Percentiles rank a stretch among this genome's conserved stretches.
Evolutionary conservation across 2,113 vertebrate genomes (phyloP).

Genomic region (Oceanodroma tethys): DNA sequence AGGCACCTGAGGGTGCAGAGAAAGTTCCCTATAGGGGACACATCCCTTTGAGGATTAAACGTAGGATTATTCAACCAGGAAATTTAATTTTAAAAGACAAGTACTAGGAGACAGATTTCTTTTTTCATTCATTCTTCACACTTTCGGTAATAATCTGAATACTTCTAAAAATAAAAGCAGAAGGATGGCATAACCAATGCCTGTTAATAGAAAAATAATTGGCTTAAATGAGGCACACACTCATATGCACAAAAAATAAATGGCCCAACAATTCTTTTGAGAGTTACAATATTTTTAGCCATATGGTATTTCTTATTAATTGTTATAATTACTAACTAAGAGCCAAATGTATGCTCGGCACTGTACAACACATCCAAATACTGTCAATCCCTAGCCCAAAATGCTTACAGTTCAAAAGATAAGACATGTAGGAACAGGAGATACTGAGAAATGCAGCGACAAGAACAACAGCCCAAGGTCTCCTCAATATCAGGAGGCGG

Average conservation of each 20-base stretch:
- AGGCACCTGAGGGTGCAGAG: background rate
- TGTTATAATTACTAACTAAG: slow-evolving; percentile 8
- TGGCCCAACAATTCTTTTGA: slow-evolving; percentile 17
- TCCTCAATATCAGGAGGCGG: background rate
- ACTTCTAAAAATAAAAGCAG: slow-evolving; percentile 69
- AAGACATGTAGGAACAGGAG: background rate
- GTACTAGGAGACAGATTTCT: slow-evolving; percentile 21
- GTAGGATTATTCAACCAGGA: slow-evolving; percentile 45
- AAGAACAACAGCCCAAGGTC: background rate
- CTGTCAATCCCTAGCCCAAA: background rate
- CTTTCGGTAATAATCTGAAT: slow-evolving; percentile 60
- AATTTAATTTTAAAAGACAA: slow-evolving; percentile 53
- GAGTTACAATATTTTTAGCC: slow-evolving; percentile 47
- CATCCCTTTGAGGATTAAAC: slow-evolving; percentile 20
- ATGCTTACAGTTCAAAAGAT: background rate
- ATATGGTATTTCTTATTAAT: slow-evolving; percentile 46
- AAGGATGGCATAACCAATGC: slow-evolving; percentile 53
- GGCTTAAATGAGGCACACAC: slow-evolving; percentile 45
- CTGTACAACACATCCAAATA: background rate
- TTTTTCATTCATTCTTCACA: slow-evolving; percentile 55
- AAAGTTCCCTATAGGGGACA: background rate
- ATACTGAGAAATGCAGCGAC: background rate
- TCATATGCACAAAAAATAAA: slow-evolving; percentile 50
- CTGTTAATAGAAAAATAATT: slow-evolving; percentile 66
- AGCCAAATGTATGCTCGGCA: background rate